Base-by-base conservation (phyloP, 1,140 invertebrate genomes). In the Muscidifurax raptorellus region DNA sequence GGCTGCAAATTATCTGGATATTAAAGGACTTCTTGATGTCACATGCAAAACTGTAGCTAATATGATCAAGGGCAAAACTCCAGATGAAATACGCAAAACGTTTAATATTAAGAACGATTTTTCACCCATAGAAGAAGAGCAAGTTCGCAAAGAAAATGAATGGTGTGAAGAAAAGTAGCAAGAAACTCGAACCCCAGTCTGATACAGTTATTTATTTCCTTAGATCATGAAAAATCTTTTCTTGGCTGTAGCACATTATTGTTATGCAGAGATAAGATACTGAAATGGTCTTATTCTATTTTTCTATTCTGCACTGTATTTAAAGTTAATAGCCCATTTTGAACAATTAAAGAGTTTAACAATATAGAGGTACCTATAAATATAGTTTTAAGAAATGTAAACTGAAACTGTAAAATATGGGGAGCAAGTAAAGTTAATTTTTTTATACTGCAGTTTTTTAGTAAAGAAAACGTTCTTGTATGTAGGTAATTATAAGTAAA, bases 101-200 rank as follows among this genome's bases (percentile, higher is more conserved):
- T 99, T 99, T 90, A 99, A 99, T 91, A 99, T 99, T 87, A 99
- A 99, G 92, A 99, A 99, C 94, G 99, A 99, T 91, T 99, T 99
- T 88, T 98, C 97, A 69, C 97, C 98, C 15, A 95, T 96, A 40
- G 98, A 99, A 91, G 98, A 99, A 93, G 97, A 98, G 89, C 98
- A 99, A 94, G 98, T 98, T 15, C 96, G 98, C 84, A 99, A 99
- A 91, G 98, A 99, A 91, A 99, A 99, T 92, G 98, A 99, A 90
- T 99, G 98, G 98, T 99, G 98, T 93, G 98, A 99, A 92, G 97
- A 98, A 88, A 98, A 98, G 92, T 98, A 92, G 52, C 88, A 18
- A n/a, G 6, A n/a, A n/a, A 40, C 27, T 72, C n/a, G n/a, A 64
- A n/a, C 5, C 36, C 36, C 36, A 40, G 7, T 40, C 1, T 27